Evolutionary conservation across 2,797 vertebrate genomes (phyloP).

Genomic region (Kryptolebias ocellatus): DNA sequence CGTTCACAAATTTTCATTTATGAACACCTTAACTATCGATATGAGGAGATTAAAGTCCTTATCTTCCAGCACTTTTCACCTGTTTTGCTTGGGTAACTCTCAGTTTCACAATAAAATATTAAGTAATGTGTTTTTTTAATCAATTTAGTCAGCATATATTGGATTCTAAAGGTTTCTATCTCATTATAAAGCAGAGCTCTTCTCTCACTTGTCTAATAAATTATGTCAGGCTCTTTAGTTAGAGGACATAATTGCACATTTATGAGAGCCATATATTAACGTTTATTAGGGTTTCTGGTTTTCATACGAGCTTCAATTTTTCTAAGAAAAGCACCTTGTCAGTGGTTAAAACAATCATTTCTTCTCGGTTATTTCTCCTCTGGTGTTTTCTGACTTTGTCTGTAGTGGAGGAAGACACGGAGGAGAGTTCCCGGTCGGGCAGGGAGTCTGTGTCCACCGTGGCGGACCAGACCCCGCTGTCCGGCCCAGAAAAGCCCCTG

Average conservation of each 20-base stretch:
- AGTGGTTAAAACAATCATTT: neutral
- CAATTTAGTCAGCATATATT: slow-evolving; percentile 6
- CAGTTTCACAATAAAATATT: neutral
- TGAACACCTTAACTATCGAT: no score
- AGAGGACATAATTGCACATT: slow-evolving; percentile 22
- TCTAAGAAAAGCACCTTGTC: neutral
- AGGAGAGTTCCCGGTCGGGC: slow-evolving; percentile 93
- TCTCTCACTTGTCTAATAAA: slow-evolving; percentile 24
- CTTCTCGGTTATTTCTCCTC: neutral
- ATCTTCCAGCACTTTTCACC: neutral
- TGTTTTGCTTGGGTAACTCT: neutral
- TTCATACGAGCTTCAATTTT: neutral
- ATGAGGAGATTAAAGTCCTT: neutral
- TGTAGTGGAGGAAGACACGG: slow-evolving; percentile 88
- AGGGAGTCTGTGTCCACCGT: slow-evolving; percentile 94
- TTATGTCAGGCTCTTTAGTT: slow-evolving; percentile 3
- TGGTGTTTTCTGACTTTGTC: rapidly evolving
- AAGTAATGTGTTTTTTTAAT: slow-evolving; percentile 1
- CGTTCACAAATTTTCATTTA: no score
- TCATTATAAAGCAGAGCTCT: slow-evolving; percentile 21
- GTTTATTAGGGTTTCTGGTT: slow-evolving; percentile 21
- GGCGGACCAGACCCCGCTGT: slow-evolving; percentile 81
- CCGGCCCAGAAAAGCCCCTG: slow-evolving; percentile 71
- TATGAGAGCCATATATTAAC: slow-evolving; percentile 11
- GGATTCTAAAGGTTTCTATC: slow-evolving; percentile 17